A percentile compares a stretch with the other conserved stretches of the same genome.
phyloP scores from a whole-genome alignment of 2,797 vertebrate species.

The Sternotherus odoratus region DNA sequence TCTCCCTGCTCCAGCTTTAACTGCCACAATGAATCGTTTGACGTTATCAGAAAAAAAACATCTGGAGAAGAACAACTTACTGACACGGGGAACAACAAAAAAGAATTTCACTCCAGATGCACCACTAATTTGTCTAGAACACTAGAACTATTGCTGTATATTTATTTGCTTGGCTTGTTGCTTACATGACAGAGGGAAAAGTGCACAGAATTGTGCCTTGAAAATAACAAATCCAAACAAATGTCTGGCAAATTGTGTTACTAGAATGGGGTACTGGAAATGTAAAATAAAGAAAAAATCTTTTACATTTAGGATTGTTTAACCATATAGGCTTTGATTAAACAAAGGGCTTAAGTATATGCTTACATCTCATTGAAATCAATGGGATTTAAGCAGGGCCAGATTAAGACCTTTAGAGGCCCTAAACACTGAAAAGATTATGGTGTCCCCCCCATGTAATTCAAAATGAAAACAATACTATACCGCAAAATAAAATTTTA shows the following conservation, averaged over 20 bases:
- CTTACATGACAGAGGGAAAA: not conserved
- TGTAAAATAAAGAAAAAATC: not conserved
- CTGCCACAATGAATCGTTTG: not conserved
- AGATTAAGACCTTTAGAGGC: too few species aligned
- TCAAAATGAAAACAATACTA: too few species aligned
- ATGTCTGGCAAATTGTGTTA: not conserved
- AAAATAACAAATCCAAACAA: constrained; percentile 34
- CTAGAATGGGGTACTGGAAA: not conserved
- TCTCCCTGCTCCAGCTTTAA: constrained; percentile 8
- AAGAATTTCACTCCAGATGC: not conserved
- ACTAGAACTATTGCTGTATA: not conserved
- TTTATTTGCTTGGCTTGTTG: not conserved
- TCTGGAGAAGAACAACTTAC: constrained; percentile 44
- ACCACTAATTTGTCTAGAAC: not conserved
- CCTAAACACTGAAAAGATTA: too few species aligned
- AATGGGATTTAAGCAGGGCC: constrained; percentile 43
- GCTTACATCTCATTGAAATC: constrained; percentile 26
- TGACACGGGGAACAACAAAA: not conserved
- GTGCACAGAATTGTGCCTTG: constrained; percentile 6
- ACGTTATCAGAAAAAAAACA: not conserved
- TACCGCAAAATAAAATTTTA: too few species aligned
- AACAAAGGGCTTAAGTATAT: constrained; percentile 49
- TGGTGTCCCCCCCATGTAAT: too few species aligned
- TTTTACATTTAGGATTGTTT: constrained; percentile 21
- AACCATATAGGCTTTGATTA: constrained; percentile 23